These are phyloP conservation scores for Pristionchus pacificus DNA, from an alignment of 1,140 invertebrate genomes.

Conservation along the genomic window DNA sequence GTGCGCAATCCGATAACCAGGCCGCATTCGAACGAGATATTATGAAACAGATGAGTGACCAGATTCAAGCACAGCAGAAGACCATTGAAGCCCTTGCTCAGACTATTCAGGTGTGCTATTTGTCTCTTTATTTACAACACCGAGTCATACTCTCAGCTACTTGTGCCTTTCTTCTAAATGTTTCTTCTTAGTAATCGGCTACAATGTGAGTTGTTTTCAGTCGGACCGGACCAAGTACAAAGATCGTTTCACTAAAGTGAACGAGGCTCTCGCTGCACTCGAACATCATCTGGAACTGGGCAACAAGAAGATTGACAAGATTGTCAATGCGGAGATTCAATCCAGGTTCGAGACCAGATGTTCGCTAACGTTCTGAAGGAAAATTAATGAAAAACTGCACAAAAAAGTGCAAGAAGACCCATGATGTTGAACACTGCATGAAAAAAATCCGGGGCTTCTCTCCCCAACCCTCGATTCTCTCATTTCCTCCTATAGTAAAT, in stretches of 20 bases:
- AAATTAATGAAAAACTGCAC: not conserved
- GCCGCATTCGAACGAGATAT: not conserved
- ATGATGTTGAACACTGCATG: too few relatives aligned
- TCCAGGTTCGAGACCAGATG: slow-evolving; percentile 36
- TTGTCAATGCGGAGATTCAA: slow-evolving; percentile 50
- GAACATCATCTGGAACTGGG: slow-evolving; percentile 50
- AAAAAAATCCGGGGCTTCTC: not conserved
- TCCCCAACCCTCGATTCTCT: not conserved
- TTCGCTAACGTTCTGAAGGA: not conserved
- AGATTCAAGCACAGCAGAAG: slow-evolving; percentile 10
- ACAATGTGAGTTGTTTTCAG: slow-evolving; percentile 37
- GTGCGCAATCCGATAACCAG: not conserved
- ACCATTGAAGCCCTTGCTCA: slow-evolving; percentile 13
- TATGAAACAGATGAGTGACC: slow-evolving; percentile 10
- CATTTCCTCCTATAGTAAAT: not conserved
- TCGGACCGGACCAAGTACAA: slow-evolving; percentile 47
- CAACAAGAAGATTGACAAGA: slow-evolving; percentile 52
- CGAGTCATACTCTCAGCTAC: not conserved
- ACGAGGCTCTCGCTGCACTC: slow-evolving; percentile 47
- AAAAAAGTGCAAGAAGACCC: too few relatives aligned
- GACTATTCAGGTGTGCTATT: slow-evolving; percentile 3
- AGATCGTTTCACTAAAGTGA: slow-evolving; percentile 50
- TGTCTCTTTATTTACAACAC: slow-evolving; percentile 11
- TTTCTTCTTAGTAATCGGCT: slow-evolving; percentile 6
- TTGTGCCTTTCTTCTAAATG: not conserved